Percentiles rank a stretch among this genome's conserved stretches.
phyloP scores from a whole-genome alignment of 1,140 invertebrate genomes.

The Cydia fagiglandana region DNA sequence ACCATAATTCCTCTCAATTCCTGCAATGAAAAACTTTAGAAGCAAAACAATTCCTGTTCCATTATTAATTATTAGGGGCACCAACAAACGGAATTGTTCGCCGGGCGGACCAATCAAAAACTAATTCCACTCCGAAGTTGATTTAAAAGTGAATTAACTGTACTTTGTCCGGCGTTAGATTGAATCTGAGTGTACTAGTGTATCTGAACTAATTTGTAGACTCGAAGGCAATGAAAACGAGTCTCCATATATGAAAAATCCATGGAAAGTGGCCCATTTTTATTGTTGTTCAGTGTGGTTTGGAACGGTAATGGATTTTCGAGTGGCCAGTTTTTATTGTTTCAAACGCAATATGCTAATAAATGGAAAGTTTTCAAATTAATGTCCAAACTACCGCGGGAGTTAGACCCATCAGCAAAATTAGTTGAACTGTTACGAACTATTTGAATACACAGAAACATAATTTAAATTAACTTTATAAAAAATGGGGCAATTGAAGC shows the following conservation, averaged over 20 bases:
- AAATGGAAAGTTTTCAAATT: constrained; percentile 10
- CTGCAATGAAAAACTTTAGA: background rate
- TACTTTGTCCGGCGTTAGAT: constrained; percentile 7
- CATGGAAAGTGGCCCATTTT: too few species aligned
- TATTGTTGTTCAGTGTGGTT: background rate
- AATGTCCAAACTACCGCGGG: constrained; percentile 1
- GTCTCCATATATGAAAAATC: too few species aligned
- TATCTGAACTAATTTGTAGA: background rate
- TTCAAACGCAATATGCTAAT: constrained; percentile 18
- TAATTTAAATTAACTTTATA: background rate
- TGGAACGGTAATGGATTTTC: background rate
- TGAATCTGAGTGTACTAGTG: constrained; percentile 10
- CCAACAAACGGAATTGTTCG: background rate
- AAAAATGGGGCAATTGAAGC: too few species aligned
- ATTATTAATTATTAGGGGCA: background rate
- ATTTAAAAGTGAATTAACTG: constrained; percentile 17
- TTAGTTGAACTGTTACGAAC: background rate
- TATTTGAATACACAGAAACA: background rate
- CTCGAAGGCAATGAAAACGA: too few species aligned
- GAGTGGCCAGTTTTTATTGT: constrained; percentile 10
- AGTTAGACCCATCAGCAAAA: constrained; percentile 1
- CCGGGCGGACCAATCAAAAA: constrained; percentile 1
- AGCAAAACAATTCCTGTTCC: background rate
- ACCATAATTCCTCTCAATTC: too few species aligned
- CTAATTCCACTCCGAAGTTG: background rate